Evolutionary conservation across 1,140 invertebrate genomes (phyloP).

Genomic region (Papilio xuthus): DNA sequence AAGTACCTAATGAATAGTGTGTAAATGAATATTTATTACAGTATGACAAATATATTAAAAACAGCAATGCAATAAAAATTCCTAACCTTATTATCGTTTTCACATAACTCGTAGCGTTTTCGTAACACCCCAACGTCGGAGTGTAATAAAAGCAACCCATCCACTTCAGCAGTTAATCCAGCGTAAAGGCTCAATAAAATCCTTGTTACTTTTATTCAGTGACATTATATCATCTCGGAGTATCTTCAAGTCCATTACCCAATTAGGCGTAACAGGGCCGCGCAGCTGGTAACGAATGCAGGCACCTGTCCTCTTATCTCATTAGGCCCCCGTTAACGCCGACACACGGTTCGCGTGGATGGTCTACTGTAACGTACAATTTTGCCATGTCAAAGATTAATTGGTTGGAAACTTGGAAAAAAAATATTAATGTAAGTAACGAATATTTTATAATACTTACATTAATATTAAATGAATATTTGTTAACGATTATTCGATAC

Average conservation of each 20-base stretch:
- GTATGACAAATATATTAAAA: neutral
- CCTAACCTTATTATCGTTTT: conserved; percentile 24
- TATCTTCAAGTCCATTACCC: conserved; percentile 47
- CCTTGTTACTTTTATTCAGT: conserved; percentile 43
- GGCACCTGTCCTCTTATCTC: conserved; percentile 59
- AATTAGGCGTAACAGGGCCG: conserved; percentile 53
- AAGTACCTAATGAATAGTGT: neutral
- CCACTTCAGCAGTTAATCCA: conserved; percentile 35
- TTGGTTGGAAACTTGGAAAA: conserved; percentile 27
- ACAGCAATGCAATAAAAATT: conserved; percentile 29
- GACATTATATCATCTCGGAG: conserved; percentile 39
- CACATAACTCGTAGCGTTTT: conserved; percentile 31
- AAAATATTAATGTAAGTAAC: neutral
- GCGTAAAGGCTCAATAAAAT: conserved; percentile 35
- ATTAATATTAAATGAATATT: too few species aligned
- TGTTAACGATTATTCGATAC: too few species aligned
- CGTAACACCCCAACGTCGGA: conserved; percentile 5
- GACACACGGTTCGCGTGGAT: conserved; percentile 10
- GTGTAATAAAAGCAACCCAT: conserved; percentile 20
- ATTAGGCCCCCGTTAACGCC: conserved; percentile 43
- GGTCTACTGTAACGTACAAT: conserved; percentile 12
- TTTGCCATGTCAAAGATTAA: conserved; percentile 19
- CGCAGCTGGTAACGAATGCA: conserved; percentile 51
- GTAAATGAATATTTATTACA: neutral
- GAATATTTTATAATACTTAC: too few species aligned